Conservation (phyloP, 2,113 vertebrate species). For the Platichthys flesus region DNA sequence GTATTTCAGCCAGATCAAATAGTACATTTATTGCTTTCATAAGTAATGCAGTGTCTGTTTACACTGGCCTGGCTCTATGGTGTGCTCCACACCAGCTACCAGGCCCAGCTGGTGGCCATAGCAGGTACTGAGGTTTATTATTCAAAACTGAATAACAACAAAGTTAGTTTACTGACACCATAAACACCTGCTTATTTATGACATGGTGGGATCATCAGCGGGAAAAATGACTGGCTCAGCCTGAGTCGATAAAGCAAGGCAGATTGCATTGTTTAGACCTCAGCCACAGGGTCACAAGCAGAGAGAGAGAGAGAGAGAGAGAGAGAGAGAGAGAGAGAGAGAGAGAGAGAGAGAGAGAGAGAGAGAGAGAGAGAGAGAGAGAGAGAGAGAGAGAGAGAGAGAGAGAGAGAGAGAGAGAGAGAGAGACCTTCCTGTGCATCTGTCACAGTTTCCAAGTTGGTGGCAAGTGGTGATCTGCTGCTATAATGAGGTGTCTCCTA, state of each 20-base stretch:
- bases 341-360: slow-evolving; percentile 2
- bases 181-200: slow-evolving; percentile 38
- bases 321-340: slow-evolving; percentile 2
- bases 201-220: slow-evolving; percentile 7
- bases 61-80: neutral
- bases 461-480: slow-evolving; percentile 33
- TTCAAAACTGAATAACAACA: slow-evolving; percentile 19
- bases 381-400: neutral
- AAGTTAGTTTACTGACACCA: slow-evolving; percentile 33
- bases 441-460: slow-evolving; percentile 50
- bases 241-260: slow-evolving; percentile 40
- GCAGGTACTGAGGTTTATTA: slow-evolving; percentile 13
- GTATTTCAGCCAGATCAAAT: slow-evolving; percentile 4
- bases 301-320: slow-evolving; percentile 1
- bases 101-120: slow-evolving; percentile 8
- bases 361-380: neutral
- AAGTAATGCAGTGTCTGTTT: slow-evolving; percentile 7
- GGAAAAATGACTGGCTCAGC: slow-evolving; percentile 29
- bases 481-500: slow-evolving; percentile 53
- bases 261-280: slow-evolving; percentile 49
- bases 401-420: neutral
- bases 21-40: neutral
- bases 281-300: slow-evolving; percentile 22
- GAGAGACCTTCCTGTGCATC: slow-evolving; percentile 26
- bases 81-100: slow-evolving; percentile 18